A percentile compares a stretch with the other conserved stretches of the same genome.
Conservation (phyloP, 2,113 vertebrate species). For the Heterochromis multidens region DNA sequence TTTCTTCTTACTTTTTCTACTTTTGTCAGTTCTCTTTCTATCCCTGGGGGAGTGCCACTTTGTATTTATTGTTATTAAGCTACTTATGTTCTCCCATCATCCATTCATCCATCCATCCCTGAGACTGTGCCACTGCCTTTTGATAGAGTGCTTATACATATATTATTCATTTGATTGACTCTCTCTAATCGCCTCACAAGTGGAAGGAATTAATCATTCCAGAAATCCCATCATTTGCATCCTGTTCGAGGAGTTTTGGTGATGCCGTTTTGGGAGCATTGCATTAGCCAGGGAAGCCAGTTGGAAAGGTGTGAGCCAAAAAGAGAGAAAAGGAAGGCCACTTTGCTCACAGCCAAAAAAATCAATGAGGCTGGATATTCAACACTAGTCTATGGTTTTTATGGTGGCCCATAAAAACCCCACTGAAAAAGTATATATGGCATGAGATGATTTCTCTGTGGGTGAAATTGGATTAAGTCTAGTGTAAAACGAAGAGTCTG, state of each 20-base stretch:
- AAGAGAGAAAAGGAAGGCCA: background rate
- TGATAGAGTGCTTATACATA: slow-evolving; percentile 47
- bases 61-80: slow-evolving; percentile 52
- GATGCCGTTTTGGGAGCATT: background rate
- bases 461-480: slow-evolving; percentile 69
- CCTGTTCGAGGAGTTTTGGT: slow-evolving; percentile 7
- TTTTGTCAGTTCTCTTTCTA: background rate
- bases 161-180: slow-evolving; percentile 72
- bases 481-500: slow-evolving; percentile 58
- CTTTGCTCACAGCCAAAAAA: slow-evolving; percentile 39
- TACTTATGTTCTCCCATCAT: slow-evolving; percentile 31
- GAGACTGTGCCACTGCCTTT: slow-evolving; percentile 12
- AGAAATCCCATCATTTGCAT: slow-evolving; percentile 52
- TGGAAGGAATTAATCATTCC: slow-evolving; percentile 63
- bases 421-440: slow-evolving; percentile 59
- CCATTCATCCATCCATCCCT: slow-evolving; percentile 13
- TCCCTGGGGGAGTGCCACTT: background rate
- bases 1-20: background rate
- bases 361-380: slow-evolving; percentile 65
- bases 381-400: slow-evolving; percentile 60
- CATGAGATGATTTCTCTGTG: slow-evolving; percentile 65
- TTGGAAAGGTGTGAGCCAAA: slow-evolving; percentile 10
- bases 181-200: slow-evolving; percentile 60
- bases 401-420: slow-evolving; percentile 58
- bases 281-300: background rate